Percentiles rank a stretch among this genome's conserved stretches.
Conservation (phyloP, 1,140 invertebrate species). For the Scaptomyza pallida region DNA sequence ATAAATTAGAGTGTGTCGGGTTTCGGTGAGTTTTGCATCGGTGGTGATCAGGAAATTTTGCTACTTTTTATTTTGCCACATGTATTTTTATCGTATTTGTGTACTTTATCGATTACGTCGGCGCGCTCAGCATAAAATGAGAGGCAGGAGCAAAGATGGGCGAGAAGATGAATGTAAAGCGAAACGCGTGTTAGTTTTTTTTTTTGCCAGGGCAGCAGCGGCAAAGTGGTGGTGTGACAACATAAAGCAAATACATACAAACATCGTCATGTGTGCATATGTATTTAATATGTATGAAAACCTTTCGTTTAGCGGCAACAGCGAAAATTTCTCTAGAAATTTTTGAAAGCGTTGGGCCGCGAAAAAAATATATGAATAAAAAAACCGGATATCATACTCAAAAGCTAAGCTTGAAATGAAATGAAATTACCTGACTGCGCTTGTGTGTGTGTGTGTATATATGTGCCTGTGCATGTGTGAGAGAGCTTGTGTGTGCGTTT, state of each 20-base stretch:
- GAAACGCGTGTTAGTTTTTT: slow-evolving; percentile 59
- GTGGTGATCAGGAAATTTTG: slow-evolving; percentile 28
- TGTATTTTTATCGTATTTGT: slow-evolving; percentile 59
- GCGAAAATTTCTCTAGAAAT: slow-evolving; percentile 76
- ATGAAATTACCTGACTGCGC: slow-evolving; percentile 59
- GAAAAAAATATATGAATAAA: slow-evolving; percentile 52
- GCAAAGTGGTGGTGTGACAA: slow-evolving; percentile 27
- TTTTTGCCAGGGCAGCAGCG: slow-evolving; percentile 39
- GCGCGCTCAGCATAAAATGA: slow-evolving; percentile 53
- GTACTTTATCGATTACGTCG: slow-evolving; percentile 74
- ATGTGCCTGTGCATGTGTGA: slow-evolving; percentile 10
- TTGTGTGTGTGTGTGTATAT: slow-evolving; percentile 27
- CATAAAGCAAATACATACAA: slow-evolving; percentile 15
- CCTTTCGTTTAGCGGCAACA: slow-evolving; percentile 25
- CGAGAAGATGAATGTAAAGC: slow-evolving; percentile 53
- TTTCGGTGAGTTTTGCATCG: slow-evolving; percentile 16
- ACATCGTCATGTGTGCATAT: slow-evolving; percentile 23
- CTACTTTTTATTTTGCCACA: slow-evolving; percentile 31
- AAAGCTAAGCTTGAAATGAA: slow-evolving; percentile 64
- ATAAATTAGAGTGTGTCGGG: slow-evolving; percentile 31
- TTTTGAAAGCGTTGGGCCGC: slow-evolving; percentile 69
- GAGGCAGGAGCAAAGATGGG: slow-evolving; percentile 38
- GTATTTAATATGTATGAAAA: slow-evolving; percentile 46
- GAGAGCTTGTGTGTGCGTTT: slow-evolving; percentile 14
- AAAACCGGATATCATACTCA: slow-evolving; percentile 77